Base-by-base conservation (phyloP, 1,140 invertebrate species). In the Drosophila tropicalis region DNA sequence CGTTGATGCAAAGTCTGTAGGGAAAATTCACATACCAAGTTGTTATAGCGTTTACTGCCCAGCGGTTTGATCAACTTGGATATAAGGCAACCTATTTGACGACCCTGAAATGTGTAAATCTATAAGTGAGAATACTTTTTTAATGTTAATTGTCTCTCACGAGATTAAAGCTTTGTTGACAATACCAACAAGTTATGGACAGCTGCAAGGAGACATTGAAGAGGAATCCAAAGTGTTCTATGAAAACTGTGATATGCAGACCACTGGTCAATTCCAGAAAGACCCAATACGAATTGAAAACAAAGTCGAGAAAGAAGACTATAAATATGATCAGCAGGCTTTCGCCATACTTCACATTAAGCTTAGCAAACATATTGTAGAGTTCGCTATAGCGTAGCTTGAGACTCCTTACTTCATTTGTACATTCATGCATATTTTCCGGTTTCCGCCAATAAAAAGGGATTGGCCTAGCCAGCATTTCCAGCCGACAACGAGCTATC, bases 1-100 rank as follows among this genome's bases (percentile, higher is more conserved):
- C 76, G 81, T 55, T 91, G 90, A 72, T 91, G 91, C 3, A 91
- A 34, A 0, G 90, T 82, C 44, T 91, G 91, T 19, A 91, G 41
- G 0, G 81, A 79, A 61, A 91, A 91, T 17, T 91, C 89, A 1
- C 76, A 76, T n/a, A 91, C 89, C 34, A 91, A 65, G 62, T 87
- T 79, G 19, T 91, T 91, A 17, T 91, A 91, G 0, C 76, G 67
- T 57, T 85, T 91, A 73, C 81, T 87, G 12, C 76, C 89, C 40
- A 72, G 7, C 0, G 90, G 90, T 17, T 90, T 91, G 0, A 76
- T 70, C 69, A 91, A 55, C 39, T 91, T 91, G 1, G 77, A 86
- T 7, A 91, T 84, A 0, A 91, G 70, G 36, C 90, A 91, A 3
- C 90, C 90, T 7, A 91, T 91, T 17, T 91, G 77, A 0, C 89